These are phyloP conservation scores for Calidris pugnax DNA, from an alignment of 2,113 vertebrate species.

Conservation along the genomic window DNA sequence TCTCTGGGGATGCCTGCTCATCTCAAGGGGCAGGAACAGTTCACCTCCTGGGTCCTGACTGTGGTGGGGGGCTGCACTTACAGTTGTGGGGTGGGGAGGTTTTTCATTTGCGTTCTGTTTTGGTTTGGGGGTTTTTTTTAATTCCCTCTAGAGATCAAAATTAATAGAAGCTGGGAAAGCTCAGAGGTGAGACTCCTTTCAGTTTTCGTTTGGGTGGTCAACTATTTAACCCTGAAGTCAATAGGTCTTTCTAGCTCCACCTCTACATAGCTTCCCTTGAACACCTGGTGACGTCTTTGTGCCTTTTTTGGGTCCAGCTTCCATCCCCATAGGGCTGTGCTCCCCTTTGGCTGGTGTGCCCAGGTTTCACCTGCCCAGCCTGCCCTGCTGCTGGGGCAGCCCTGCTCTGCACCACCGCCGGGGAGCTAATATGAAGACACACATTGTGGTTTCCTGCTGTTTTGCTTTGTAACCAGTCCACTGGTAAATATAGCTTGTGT, in stretches of 20 bases:
- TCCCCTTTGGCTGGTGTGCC: neutral
- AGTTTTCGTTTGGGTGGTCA: neutral
- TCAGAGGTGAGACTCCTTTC: neutral
- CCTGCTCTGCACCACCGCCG: neutral
- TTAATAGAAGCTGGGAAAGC: neutral
- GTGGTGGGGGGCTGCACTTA: neutral
- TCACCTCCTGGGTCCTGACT: neutral
- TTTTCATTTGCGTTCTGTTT: neutral
- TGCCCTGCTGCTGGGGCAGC: fast-evolving
- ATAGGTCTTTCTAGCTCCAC: neutral
- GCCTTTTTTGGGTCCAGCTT: neutral
- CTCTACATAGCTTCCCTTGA: neutral
- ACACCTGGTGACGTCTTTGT: neutral
- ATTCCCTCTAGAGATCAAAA: neutral
- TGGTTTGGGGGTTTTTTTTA: neutral
- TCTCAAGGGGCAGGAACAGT: neutral
- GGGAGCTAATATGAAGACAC: neutral
- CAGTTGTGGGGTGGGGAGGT: neutral
- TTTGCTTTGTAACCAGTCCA: constrained; percentile 60
- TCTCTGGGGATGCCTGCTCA: neutral
- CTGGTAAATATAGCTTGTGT: constrained; percentile 43
- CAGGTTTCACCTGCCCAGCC: neutral
- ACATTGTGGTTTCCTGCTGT: constrained; percentile 54
- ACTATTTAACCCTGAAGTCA: neutral
- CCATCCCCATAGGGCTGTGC: neutral